A percentile compares a stretch with the other conserved stretches of the same genome.
Conservation (phyloP, 2,113 vertebrate genomes). For the Dromiciops gliroides region DNA sequence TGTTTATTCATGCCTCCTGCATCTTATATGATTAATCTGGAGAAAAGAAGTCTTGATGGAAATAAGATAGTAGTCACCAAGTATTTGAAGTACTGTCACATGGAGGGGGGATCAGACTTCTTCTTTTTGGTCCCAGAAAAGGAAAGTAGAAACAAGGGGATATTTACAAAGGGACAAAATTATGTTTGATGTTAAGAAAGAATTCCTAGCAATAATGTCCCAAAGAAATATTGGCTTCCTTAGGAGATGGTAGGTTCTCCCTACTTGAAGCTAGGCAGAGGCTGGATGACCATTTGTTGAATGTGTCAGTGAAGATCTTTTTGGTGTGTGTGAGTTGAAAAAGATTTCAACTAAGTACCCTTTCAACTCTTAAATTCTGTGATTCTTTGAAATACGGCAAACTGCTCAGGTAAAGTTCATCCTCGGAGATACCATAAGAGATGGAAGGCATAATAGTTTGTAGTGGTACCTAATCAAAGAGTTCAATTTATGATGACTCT, state of each 20-base stretch:
- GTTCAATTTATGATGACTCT: background rate
- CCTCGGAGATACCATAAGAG: background rate
- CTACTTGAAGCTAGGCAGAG: background rate
- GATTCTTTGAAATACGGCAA: background rate
- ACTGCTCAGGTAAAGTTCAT: background rate
- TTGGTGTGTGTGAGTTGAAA: background rate
- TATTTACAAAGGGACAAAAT: background rate
- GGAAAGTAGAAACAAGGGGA: background rate
- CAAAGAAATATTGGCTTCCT: background rate
- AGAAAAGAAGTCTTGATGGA: background rate
- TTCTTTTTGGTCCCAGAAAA: background rate
- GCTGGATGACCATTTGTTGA: background rate
- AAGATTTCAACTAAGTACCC: background rate
- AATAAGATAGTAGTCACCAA: background rate
- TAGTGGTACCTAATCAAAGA: background rate
- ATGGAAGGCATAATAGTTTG: rapidly evolving
- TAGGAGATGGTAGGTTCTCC: background rate
- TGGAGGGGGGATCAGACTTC: background rate
- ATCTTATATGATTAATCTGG: background rate
- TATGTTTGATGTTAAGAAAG: background rate
- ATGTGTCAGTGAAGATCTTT: background rate
- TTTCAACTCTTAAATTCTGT: background rate
- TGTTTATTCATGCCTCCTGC: background rate
- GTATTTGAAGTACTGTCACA: background rate
- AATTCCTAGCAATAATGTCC: background rate